A percentile compares a stretch with the other conserved stretches of the same genome.
phyloP scores from a whole-genome alignment of 1,140 invertebrate genomes.

The Pachyrhynchus sulphureomaculatus region DNA sequence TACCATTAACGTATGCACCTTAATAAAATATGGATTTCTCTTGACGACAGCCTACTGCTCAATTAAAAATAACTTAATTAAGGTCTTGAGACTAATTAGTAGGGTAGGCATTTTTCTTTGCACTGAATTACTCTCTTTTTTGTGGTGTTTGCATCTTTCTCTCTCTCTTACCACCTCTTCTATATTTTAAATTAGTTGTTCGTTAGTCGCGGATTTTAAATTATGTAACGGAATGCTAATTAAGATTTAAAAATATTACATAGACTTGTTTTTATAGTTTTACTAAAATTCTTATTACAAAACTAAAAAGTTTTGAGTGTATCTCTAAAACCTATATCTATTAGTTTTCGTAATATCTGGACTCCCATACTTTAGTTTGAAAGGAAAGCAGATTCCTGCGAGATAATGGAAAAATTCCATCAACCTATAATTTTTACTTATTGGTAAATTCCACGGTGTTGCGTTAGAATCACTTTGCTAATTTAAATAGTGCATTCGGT shows the following conservation, averaged over 20 bases:
- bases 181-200: slow-evolving; percentile 46
- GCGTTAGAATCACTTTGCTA: too few relatives aligned
- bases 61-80: slow-evolving; percentile 69
- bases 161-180: slow-evolving; percentile 20
- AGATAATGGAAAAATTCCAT: too few relatives aligned
- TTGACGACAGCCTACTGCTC: slow-evolving; percentile 42
- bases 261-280: too few relatives aligned
- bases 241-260: background rate
- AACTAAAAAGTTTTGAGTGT: too few relatives aligned
- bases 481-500: too few relatives aligned
- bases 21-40: slow-evolving; percentile 13
- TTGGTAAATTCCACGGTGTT: too few relatives aligned
- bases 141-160: slow-evolving; percentile 28
- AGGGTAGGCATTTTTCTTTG: slow-evolving; percentile 49
- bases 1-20: slow-evolving; percentile 2
- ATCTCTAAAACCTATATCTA: too few relatives aligned
- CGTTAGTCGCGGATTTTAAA: slow-evolving; percentile 1
- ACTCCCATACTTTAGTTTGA: too few relatives aligned
- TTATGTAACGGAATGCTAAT: background rate
- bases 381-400: too few relatives aligned
- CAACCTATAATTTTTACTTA: too few relatives aligned
- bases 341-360: too few relatives aligned
- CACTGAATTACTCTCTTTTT: slow-evolving; percentile 11
- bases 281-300: too few relatives aligned
- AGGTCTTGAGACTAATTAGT: slow-evolving; percentile 65